Percentiles rank a stretch among this genome's conserved stretches.
phyloP scores from a whole-genome alignment of 2,797 vertebrate species.

The Falco biarmicus region DNA sequence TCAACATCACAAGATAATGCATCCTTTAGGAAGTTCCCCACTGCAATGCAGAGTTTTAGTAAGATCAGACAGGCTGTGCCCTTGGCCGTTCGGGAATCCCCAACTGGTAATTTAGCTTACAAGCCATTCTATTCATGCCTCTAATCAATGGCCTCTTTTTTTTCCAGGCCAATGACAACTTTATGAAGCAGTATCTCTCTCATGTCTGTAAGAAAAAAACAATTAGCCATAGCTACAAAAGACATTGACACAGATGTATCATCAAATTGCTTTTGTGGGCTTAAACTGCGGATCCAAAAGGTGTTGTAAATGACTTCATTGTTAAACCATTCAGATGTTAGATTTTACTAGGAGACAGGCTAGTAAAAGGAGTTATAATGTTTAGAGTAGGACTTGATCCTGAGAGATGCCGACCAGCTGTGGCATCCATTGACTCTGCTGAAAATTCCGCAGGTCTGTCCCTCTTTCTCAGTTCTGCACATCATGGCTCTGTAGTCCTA shows the following conservation, averaged over 20 bases:
- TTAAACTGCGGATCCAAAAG: slow-evolving; percentile 27
- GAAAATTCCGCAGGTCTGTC: not conserved
- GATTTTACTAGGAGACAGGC: slow-evolving; percentile 20
- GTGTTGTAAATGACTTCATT: slow-evolving; percentile 9
- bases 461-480: not conserved
- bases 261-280: slow-evolving; percentile 11
- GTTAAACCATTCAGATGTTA: not conserved
- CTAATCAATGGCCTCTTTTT: slow-evolving; percentile 37
- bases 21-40: not conserved
- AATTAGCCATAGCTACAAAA: slow-evolving; percentile 33
- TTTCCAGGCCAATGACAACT: slow-evolving; percentile 19
- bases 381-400: slow-evolving; percentile 2
- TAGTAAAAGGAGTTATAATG: slow-evolving; percentile 18
- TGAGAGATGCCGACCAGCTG: not conserved
- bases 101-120: slow-evolving; percentile 31
- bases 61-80: slow-evolving; percentile 21
- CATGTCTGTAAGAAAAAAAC: not conserved
- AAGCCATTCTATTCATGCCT: slow-evolving; percentile 45
- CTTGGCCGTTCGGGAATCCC: slow-evolving; percentile 5
- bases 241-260: slow-evolving; percentile 8
- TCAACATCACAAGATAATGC: not conserved
- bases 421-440: not conserved
- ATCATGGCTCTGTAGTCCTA: not conserved
- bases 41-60: slow-evolving; percentile 43
- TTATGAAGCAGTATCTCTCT: slow-evolving; percentile 55